Percentiles rank a stretch among this genome's conserved stretches.
phyloP scores from a whole-genome alignment of 2,888 invertebrate species.

The Sphecodes monilicornis region DNA sequence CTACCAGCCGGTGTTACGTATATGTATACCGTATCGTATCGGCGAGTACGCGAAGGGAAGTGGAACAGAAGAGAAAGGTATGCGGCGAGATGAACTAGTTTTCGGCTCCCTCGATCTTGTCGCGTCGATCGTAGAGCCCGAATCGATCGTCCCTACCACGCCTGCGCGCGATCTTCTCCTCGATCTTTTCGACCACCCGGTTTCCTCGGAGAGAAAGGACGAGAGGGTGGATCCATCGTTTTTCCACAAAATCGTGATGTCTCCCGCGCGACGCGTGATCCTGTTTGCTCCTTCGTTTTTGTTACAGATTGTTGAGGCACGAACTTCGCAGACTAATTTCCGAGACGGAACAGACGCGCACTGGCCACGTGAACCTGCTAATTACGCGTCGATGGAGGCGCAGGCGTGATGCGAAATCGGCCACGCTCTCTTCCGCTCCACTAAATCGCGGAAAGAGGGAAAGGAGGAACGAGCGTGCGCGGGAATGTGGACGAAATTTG shows the following conservation, averaged over 20 bases:
- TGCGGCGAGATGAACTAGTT: constrained; percentile 83
- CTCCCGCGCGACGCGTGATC: not conserved
- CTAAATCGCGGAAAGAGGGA: constrained; percentile 69
- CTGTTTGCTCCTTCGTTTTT: not conserved
- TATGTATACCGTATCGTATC: constrained; percentile 69
- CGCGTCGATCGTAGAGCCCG: constrained; percentile 32
- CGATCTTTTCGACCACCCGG: not conserved
- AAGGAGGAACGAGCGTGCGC: constrained; percentile 47
- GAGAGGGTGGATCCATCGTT: not conserved
- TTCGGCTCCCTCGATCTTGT: constrained; percentile 69
- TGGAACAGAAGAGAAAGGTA: constrained; percentile 84
- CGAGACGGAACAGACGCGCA: not conserved
- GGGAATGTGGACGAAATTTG: not conserved
- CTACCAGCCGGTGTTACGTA: constrained; percentile 71
- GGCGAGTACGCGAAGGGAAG: constrained; percentile 77
- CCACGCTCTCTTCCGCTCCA: constrained; percentile 75
- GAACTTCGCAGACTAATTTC: constrained; percentile 6
- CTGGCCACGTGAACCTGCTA: constrained; percentile 14
- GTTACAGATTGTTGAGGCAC: not conserved
- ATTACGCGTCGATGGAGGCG: constrained; percentile 23
- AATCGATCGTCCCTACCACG: constrained; percentile 57
- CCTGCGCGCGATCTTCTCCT: not conserved
- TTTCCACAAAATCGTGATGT: not conserved
- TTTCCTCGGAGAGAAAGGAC: not conserved
- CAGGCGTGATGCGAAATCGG: constrained; percentile 65